phyloP scores from a whole-genome alignment of 92 coral and sea anemone genomes.

The Epizoanthus fatuus region DNA sequence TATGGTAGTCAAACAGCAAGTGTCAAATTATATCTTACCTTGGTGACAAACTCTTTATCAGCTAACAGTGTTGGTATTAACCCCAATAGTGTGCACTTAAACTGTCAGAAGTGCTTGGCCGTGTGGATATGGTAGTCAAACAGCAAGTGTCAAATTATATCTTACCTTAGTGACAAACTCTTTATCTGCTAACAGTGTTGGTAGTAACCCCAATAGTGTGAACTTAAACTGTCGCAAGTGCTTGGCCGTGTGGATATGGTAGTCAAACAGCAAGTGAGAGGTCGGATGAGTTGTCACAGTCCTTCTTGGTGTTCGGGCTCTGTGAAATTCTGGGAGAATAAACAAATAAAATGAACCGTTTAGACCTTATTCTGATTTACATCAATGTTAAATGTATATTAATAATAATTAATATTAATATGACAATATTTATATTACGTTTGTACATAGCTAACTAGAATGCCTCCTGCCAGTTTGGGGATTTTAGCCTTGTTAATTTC shows the following conservation, averaged over 20 bases:
- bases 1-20: conserved; percentile 25
- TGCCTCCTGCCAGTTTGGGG: no score
- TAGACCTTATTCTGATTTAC: background rate
- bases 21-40: no score
- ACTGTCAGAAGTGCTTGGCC: conserved; percentile 79
- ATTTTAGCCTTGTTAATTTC: no score
- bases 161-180: conserved; percentile 30
- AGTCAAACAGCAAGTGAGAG: conserved; percentile 87
- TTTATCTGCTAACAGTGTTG: conserved; percentile 79
- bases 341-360: background rate
- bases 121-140: conserved; percentile 72
- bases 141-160: no score
- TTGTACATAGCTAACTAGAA: no score
- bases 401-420: no score
- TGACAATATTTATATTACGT: no score
- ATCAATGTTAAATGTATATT: background rate
- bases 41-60: conserved; percentile 57
- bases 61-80: conserved; percentile 64
- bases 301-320: conserved; percentile 57
- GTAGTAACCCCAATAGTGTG: conserved; percentile 71
- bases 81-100: background rate
- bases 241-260: conserved; percentile 86
- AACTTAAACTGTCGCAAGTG: conserved; percentile 94
- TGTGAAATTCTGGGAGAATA: conserved; percentile 40
- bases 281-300: conserved; percentile 56